Conservation (phyloP, 53 echinoderm and acorn worm genomes). For the Holothuria leucospilota region DNA sequence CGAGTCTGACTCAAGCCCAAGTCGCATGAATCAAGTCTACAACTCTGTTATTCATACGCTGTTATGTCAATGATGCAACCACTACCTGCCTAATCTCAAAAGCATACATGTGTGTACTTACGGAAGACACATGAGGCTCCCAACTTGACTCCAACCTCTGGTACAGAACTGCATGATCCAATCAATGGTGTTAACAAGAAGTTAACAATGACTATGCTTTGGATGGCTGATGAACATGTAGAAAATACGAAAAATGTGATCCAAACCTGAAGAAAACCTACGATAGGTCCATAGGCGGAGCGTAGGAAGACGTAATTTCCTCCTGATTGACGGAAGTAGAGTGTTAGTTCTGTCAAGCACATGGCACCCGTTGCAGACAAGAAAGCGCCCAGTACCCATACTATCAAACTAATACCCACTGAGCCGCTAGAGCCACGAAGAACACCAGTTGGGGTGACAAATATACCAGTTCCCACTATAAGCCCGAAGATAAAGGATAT, state of each 20-base stretch:
- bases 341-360: slow-evolving; percentile 8
- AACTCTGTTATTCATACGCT: no score
- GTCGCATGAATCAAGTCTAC: no score
- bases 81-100: no score
- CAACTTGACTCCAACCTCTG: background rate
- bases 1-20: no score
- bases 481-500: slow-evolving; percentile 11
- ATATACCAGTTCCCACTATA: slow-evolving; percentile 12
- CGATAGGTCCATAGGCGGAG: background rate
- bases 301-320: background rate
- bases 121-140: slow-evolving; percentile 8
- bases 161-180: background rate
- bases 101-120: background rate
- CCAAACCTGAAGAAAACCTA: background rate
- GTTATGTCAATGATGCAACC: no score
- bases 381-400: slow-evolving; percentile 6
- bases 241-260: background rate
- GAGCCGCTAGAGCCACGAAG: slow-evolving; percentile 31
- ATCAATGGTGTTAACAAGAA: slow-evolving; percentile 5
- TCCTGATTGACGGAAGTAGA: slow-evolving; percentile 15
- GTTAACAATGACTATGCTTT: slow-evolving; percentile 13
- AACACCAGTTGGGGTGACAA: slow-evolving; percentile 18
- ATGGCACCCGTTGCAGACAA: slow-evolving; percentile 3
- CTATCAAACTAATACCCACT: slow-evolving; percentile 2
- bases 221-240: slow-evolving; percentile 13